phyloP scores from a whole-genome alignment of 2,113 vertebrate genomes.

The Aptenodytes patagonicus region DNA sequence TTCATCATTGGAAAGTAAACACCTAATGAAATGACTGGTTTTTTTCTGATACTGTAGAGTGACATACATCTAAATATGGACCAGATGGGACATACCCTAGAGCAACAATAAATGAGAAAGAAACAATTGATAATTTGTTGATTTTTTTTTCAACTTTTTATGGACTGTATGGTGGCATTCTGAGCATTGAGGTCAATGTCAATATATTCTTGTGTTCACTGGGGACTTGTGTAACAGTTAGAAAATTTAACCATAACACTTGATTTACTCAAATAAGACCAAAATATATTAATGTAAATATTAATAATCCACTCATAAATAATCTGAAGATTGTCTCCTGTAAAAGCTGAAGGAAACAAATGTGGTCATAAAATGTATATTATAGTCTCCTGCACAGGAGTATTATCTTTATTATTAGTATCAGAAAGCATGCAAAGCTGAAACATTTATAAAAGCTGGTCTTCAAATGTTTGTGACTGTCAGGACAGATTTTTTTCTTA shows the following conservation, averaged over 20 bases:
- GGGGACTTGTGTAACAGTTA: not conserved
- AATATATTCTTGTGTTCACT: not conserved
- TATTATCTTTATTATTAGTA: not conserved
- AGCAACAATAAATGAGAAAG: not conserved
- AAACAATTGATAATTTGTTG: not conserved
- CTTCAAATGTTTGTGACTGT: not conserved
- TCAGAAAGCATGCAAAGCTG: not conserved
- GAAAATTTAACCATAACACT: not conserved
- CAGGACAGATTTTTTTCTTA: not conserved
- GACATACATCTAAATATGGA: constrained; percentile 6
- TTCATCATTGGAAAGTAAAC: constrained; percentile 4
- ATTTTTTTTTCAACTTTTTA: not conserved
- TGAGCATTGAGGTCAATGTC: not conserved
- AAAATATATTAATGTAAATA: constrained; percentile 18
- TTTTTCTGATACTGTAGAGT: not conserved
- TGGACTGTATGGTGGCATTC: not conserved
- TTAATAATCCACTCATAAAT: not conserved
- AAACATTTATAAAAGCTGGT: not conserved
- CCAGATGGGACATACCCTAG: not conserved
- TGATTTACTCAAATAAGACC: not conserved
- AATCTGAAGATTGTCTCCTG: not conserved
- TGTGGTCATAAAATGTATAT: not conserved
- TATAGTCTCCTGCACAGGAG: not conserved
- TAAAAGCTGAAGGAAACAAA: not conserved
- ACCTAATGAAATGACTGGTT: not conserved